Evolutionary conservation across 2,888 invertebrate genomes (phyloP).

Genomic region (Amiota minor): DNA sequence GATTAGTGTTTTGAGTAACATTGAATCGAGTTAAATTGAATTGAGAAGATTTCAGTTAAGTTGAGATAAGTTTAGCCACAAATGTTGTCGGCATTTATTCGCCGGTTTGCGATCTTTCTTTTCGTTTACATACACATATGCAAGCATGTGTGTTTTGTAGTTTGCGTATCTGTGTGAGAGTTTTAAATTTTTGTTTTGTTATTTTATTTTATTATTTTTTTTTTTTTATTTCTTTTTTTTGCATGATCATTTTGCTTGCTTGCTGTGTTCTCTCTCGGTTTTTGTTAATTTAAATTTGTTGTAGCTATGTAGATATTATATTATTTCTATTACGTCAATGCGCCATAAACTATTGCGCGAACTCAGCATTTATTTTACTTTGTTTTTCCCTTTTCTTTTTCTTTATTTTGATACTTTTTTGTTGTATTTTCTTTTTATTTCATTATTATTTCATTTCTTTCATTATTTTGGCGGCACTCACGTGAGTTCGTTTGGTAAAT

Average conservation of each 20-base stretch:
- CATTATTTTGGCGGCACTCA: slow-evolving; percentile 50
- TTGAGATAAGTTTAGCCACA: slow-evolving; percentile 31
- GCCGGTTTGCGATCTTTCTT: slow-evolving; percentile 13
- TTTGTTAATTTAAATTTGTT: slow-evolving; percentile 22
- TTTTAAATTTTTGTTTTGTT: too few species aligned
- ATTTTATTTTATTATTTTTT: not conserved
- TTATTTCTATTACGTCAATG: slow-evolving; percentile 56
- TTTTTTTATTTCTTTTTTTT: slow-evolving; percentile 33
- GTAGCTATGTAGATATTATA: slow-evolving; percentile 8
- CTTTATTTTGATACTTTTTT: slow-evolving; percentile 11
- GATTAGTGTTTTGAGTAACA: too few species aligned
- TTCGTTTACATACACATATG: not conserved
- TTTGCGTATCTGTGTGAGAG: too few species aligned
- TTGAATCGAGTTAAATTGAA: too few species aligned
- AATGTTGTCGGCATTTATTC: slow-evolving; percentile 18
- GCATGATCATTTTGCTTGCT: slow-evolving; percentile 52
- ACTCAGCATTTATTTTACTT: slow-evolving; percentile 13
- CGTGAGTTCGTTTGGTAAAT: slow-evolving; percentile 55
- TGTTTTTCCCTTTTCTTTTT: not conserved
- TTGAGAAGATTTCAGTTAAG: too few species aligned
- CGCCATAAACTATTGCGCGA: slow-evolving; percentile 19
- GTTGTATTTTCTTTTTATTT: slow-evolving; percentile 29
- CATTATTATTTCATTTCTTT: slow-evolving; percentile 36
- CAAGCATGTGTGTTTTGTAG: too few species aligned
- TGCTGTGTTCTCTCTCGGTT: slow-evolving; percentile 33